phyloP scores from a whole-genome alignment of 1,140 invertebrate genomes.

The Carposina sasakii region DNA sequence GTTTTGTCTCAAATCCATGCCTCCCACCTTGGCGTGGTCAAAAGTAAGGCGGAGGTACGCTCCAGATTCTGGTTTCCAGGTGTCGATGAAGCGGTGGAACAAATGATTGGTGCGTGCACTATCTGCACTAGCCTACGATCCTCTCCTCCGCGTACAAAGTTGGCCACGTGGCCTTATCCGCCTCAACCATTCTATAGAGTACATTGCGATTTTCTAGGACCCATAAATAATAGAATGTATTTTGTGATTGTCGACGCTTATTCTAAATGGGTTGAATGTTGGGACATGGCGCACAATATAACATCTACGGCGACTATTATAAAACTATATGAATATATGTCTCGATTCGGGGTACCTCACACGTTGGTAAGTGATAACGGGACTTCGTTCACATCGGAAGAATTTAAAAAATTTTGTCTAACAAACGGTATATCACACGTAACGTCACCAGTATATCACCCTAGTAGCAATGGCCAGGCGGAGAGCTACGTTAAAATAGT shows the following conservation, averaged over 20 bases:
- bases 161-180: neutral
- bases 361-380: constrained; percentile 37
- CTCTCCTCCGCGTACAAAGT: neutral
- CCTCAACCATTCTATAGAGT: neutral
- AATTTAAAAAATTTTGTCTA: constrained; percentile 28
- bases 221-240: neutral
- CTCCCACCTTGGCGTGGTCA: constrained; percentile 6
- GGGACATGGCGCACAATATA: constrained; percentile 18
- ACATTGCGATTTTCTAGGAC: constrained; percentile 1
- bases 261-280: constrained; percentile 2
- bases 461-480: constrained; percentile 7
- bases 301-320: constrained; percentile 15
- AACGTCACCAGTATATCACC: constrained; percentile 23
- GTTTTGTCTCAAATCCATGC: constrained; percentile 9
- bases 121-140: neutral
- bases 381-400: constrained; percentile 23
- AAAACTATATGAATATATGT: constrained; percentile 24
- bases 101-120: neutral
- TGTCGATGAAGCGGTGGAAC: constrained; percentile 6
- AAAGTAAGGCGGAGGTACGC: constrained; percentile 9
- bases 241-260: neutral
- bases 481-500: constrained; percentile 1
- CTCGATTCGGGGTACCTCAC: constrained; percentile 25
- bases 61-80: constrained; percentile 9
- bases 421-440: constrained; percentile 26